Conservation (phyloP, 2,888 invertebrate species). For the Epinotia nisella region DNA sequence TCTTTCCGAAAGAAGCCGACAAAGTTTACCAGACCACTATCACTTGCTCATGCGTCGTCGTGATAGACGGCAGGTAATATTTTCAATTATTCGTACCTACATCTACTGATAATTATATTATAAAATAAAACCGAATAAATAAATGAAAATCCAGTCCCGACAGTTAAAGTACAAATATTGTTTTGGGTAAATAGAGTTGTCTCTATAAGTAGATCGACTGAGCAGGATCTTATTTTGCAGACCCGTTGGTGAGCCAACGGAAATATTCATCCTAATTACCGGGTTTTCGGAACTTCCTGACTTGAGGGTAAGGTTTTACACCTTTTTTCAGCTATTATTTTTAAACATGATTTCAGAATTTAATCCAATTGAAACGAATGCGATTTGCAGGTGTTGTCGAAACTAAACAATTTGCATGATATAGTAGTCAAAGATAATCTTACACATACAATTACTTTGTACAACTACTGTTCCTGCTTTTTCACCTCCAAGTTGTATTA, state of each 20-base stretch:
- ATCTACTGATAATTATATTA: too few relatives aligned
- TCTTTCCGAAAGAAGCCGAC: slow-evolving; percentile 69
- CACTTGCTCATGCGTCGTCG: slow-evolving; percentile 72
- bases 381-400: slow-evolving; percentile 69
- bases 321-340: not conserved
- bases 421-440: slow-evolving; percentile 66
- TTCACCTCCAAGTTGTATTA: slow-evolving; percentile 73
- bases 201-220: not conserved
- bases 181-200: too few relatives aligned
- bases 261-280: slow-evolving; percentile 68
- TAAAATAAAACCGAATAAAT: too few relatives aligned
- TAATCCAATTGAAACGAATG: too few relatives aligned
- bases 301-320: slow-evolving; percentile 61
- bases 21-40: slow-evolving; percentile 73
- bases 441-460: slow-evolving; percentile 63
- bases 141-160: too few relatives aligned
- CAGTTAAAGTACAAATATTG: too few relatives aligned
- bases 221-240: slow-evolving; percentile 58
- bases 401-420: slow-evolving; percentile 70
- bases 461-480: slow-evolving; percentile 72
- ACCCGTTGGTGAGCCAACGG: slow-evolving; percentile 74
- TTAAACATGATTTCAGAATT: too few relatives aligned
- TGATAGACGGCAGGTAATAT: slow-evolving; percentile 70
- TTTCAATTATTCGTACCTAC: not conserved
- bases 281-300: slow-evolving; percentile 78